These are phyloP conservation scores for Ceratosolen solmsi DNA, from an alignment of 1,140 invertebrate species.

Conservation along the genomic window DNA sequence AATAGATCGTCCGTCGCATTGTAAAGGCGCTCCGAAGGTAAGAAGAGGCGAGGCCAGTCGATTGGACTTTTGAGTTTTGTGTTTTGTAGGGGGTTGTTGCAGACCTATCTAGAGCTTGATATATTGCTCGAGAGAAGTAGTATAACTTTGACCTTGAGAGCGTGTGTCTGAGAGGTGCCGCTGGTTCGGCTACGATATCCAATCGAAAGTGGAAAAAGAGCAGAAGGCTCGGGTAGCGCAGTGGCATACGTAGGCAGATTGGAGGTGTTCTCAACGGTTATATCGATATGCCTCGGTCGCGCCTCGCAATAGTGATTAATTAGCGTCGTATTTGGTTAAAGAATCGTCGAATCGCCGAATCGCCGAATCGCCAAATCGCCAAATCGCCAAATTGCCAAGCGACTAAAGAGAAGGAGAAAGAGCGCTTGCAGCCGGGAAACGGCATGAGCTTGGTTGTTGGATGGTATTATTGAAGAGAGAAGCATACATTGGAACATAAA, in stretches of 20 bases:
- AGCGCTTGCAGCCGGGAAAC: not conserved
- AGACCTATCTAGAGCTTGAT: too few species aligned
- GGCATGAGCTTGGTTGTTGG: not conserved
- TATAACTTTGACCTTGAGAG: slow-evolving; percentile 6
- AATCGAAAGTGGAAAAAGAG: not conserved
- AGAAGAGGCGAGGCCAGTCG: too few species aligned
- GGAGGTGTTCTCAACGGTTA: not conserved
- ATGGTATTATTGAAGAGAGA: not conserved
- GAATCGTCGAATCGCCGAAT: not conserved
- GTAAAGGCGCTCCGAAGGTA: too few species aligned
- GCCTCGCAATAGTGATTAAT: not conserved
- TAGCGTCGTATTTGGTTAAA: not conserved
- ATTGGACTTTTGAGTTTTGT: too few species aligned
- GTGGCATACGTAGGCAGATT: slow-evolving; percentile 2
- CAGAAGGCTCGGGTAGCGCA: not conserved
- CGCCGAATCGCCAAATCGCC: not conserved
- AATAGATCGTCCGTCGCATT: too few species aligned
- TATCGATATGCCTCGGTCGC: not conserved
- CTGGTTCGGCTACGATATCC: not conserved
- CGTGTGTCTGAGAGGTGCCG: too few species aligned
- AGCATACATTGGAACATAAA: not conserved
- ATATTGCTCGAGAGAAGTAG: too few species aligned
- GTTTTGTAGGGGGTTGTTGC: too few species aligned
- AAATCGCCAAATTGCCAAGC: too few species aligned
- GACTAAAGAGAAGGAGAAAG: not conserved